phyloP scores from a whole-genome alignment of 2,888 invertebrate species.

The Chalcosyrphus nemorum region DNA sequence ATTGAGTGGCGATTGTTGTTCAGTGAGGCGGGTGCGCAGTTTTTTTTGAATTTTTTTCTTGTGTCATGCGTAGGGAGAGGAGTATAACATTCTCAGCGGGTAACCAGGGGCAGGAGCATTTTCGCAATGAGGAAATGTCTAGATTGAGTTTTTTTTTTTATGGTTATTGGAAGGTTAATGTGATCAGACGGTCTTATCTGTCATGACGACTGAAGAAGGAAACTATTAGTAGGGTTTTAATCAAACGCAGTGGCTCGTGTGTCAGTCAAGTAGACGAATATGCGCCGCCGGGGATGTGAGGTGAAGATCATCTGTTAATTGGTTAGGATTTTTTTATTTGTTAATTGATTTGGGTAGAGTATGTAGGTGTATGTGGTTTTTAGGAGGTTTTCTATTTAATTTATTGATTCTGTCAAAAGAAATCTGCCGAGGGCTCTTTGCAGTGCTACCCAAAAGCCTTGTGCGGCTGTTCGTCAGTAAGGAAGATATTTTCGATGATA shows the following conservation, averaged over 20 bases:
- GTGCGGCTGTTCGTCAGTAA: not conserved
- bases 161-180: not conserved
- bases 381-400: not conserved
- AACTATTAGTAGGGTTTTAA: not conserved
- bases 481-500: no score
- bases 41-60: not conserved
- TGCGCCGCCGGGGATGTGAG: not conserved
- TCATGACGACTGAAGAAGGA: not conserved
- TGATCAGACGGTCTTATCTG: not conserved
- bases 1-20: not conserved
- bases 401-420: not conserved
- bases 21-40: not conserved
- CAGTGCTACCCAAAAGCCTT: no score
- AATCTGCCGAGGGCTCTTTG: no score
- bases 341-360: not conserved
- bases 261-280: not conserved
- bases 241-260: not conserved
- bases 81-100: not conserved
- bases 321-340: not conserved
- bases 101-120: not conserved
- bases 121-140: constrained; percentile 13
- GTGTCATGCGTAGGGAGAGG: not conserved
- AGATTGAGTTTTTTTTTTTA: not conserved
- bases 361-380: not conserved
- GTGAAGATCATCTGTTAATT: not conserved